Evolutionary conservation across 2,113 vertebrate species (phyloP).

Genomic region (Muntiacus reevesi): DNA sequence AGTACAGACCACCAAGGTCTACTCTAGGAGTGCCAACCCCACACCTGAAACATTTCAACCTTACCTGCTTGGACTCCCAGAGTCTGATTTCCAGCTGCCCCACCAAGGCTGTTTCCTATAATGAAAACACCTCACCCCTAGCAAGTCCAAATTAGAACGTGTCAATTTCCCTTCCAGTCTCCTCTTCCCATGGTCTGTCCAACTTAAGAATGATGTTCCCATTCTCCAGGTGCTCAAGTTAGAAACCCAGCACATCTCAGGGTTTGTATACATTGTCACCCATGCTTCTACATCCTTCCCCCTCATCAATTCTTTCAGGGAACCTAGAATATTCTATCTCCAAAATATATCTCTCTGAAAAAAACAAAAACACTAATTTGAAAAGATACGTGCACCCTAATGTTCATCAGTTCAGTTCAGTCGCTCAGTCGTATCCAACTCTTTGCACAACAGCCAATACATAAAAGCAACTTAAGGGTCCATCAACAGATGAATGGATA

Average conservation of each 20-base stretch:
- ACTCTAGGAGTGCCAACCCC: no score
- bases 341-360: neutral
- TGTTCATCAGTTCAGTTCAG: neutral
- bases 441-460: no score
- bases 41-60: neutral
- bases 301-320: neutral
- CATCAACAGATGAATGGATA: neutral
- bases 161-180: neutral
- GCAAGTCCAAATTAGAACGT: neutral
- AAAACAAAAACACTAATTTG: neutral
- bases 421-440: no score
- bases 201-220: neutral
- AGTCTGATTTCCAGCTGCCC: neutral
- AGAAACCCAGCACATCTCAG: neutral
- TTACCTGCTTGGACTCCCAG: neutral
- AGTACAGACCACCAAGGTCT: neutral
- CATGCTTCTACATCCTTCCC: neutral
- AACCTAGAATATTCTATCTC: neutral
- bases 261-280: neutral
- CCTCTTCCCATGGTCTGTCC: neutral
- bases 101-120: neutral
- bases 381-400: neutral
- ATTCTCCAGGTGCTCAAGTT: neutral
- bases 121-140: neutral
- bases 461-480: neutral